Conservation (phyloP, 2,888 invertebrate genomes). For the Priapulus caudatus region DNA sequence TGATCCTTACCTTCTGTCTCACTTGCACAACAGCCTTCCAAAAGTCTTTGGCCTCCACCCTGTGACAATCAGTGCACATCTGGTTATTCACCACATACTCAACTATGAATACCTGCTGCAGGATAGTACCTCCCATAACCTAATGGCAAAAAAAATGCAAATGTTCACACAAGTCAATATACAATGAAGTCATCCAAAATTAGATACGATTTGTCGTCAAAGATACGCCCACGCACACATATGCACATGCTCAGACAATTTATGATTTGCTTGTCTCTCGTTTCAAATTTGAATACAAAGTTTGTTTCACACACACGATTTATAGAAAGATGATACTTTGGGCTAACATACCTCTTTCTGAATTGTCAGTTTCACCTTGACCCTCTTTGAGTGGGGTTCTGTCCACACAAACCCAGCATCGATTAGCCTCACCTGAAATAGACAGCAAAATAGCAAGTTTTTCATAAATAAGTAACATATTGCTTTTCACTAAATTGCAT, state of each 20-base stretch:
- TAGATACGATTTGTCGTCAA: too few relatives aligned
- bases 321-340: background rate
- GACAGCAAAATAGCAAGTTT: too few relatives aligned
- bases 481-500: background rate
- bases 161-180: too few relatives aligned
- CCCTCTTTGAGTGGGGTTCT: constrained; percentile 92
- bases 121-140: constrained; percentile 69
- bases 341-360: constrained; percentile 86
- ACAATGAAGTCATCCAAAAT: too few relatives aligned
- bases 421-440: constrained; percentile 60
- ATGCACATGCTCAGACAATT: too few relatives aligned
- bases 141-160: too few relatives aligned
- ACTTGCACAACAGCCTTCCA: constrained; percentile 72
- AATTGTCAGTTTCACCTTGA: constrained; percentile 87
- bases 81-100: constrained; percentile 82
- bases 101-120: constrained; percentile 89
- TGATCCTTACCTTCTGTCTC: constrained; percentile 39
- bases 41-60: constrained; percentile 90
- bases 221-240: too few relatives aligned
- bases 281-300: constrained; percentile 6
- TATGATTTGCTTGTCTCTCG: too few relatives aligned
- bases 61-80: constrained; percentile 95
- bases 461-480: too few relatives aligned
- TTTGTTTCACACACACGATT: constrained; percentile 9
- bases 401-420: constrained; percentile 99